Percentiles rank a stretch among this genome's conserved stretches.
phyloP scores from a whole-genome alignment of 2,113 vertebrate genomes.

The Rhombomys opimus region DNA sequence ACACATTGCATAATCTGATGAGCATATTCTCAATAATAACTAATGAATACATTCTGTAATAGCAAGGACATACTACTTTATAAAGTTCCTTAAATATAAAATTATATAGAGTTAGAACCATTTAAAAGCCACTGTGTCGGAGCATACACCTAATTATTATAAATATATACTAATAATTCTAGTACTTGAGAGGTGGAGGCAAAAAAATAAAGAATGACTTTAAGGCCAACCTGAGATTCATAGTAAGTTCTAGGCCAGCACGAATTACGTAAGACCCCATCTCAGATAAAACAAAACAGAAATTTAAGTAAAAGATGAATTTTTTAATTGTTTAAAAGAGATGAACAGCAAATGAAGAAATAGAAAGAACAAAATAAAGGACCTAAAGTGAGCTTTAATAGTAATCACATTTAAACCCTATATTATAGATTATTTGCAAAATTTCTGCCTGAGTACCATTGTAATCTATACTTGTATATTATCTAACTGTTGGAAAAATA shows the following conservation, averaged over 20 bases:
- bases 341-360: not conserved
- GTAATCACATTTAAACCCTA: not conserved
- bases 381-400: not conserved
- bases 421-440: not conserved
- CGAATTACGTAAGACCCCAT: not conserved
- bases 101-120: not conserved
- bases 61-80: not conserved
- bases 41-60: not conserved
- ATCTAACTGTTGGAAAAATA: not conserved
- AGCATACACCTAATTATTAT: not conserved
- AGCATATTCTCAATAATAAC: not conserved
- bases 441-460: not conserved
- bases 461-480: conserved; percentile 16
- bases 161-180: not conserved
- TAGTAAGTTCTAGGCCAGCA: not conserved
- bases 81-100: conserved; percentile 5
- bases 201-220: not conserved
- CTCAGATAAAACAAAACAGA: not conserved
- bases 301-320: not conserved
- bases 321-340: not conserved
- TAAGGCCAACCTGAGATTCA: not conserved
- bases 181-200: not conserved
- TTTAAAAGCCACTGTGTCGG: not conserved
- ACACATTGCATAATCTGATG: not conserved
- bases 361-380: not conserved